Conservation (phyloP, 2,113 vertebrate species). For the Eonycteris spelaea region DNA sequence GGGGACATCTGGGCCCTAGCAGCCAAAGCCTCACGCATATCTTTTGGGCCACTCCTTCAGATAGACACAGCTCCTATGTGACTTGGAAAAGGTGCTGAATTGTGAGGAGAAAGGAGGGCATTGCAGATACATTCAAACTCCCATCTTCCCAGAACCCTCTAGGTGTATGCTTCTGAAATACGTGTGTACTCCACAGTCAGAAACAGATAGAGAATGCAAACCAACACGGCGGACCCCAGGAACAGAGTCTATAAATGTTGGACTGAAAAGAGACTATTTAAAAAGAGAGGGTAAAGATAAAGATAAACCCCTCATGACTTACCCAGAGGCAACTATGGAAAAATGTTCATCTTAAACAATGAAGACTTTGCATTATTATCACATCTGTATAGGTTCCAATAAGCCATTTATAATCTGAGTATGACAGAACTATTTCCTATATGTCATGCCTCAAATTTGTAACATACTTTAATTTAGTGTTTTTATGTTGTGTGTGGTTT, state of each 20-base stretch:
- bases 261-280: background rate
- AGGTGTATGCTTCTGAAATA: too few species aligned
- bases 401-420: background rate
- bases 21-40: background rate
- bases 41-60: background rate
- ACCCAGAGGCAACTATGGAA: background rate
- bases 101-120: background rate
- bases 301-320: background rate
- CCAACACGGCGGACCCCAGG: background rate
- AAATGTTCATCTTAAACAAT: background rate
- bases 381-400: background rate
- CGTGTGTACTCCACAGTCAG: background rate
- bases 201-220: background rate
- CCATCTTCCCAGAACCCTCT: background rate
- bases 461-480: background rate
- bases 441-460: background rate
- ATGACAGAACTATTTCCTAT: background rate
- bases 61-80: background rate
- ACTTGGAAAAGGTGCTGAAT: background rate
- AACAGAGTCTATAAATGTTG: background rate
- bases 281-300: background rate
- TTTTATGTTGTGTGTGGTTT: background rate
- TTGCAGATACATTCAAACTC: background rate
- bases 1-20: too few species aligned
- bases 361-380: background rate